phyloP scores from a whole-genome alignment of 2,797 vertebrate species.

The Eupleurogrammus muticus region DNA sequence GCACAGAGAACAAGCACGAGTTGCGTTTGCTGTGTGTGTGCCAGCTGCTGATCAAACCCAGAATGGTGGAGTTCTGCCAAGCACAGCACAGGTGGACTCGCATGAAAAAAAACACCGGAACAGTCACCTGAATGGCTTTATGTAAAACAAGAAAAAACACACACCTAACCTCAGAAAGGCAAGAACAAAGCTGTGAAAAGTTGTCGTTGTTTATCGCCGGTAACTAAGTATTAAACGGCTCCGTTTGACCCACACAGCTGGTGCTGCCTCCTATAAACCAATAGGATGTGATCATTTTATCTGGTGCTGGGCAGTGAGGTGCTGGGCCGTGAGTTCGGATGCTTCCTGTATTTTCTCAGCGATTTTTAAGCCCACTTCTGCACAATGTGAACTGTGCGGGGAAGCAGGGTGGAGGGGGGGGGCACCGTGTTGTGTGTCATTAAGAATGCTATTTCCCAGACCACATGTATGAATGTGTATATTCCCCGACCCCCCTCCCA shows the following conservation, averaged over 20 bases:
- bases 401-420: conserved; percentile 46
- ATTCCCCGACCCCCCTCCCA: conserved; percentile 52
- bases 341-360: conserved; percentile 42
- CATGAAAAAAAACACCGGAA: conserved; percentile 57
- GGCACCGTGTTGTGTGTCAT: conserved; percentile 59
- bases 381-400: conserved; percentile 49
- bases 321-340: neutral
- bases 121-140: conserved; percentile 11
- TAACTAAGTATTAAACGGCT: neutral
- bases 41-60: conserved; percentile 61
- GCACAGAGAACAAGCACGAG: conserved; percentile 28
- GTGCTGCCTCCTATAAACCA: neutral
- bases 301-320: neutral
- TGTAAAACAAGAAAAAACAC: conserved; percentile 20
- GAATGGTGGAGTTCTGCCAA: conserved; percentile 44
- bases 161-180: conserved; percentile 42
- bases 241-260: neutral
- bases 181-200: neutral
- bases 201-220: neutral
- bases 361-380: conserved; percentile 38
- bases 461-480: conserved; percentile 55
- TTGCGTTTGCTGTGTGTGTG: conserved; percentile 27
- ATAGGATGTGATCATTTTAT: neutral
- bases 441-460: conserved; percentile 65
- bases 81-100: conserved; percentile 72